Evolutionary conservation across 2,888 invertebrate genomes (phyloP).

Genomic region (Tinea semifulvella): DNA sequence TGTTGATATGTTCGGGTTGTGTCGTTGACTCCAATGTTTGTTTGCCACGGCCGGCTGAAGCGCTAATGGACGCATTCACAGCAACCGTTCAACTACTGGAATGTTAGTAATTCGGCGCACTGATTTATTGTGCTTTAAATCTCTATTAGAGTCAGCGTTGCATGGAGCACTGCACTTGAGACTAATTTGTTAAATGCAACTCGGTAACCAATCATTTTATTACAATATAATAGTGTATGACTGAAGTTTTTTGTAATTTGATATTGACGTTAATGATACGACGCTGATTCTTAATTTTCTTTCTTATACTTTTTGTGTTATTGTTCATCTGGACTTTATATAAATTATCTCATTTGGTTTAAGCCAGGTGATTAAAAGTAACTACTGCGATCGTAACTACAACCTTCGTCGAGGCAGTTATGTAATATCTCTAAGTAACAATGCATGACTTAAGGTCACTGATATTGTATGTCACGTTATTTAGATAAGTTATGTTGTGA

Average conservation of each 20-base stretch:
- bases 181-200: no score
- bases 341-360: no score
- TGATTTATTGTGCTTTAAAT: constrained; percentile 51
- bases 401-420: constrained; percentile 2
- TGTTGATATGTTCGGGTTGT: constrained; percentile 52
- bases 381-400: no score
- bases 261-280: no score
- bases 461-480: constrained; percentile 3
- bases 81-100: constrained; percentile 25
- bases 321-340: no score
- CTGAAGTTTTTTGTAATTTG: no score
- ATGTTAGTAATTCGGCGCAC: constrained; percentile 46
- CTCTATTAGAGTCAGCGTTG: constrained; percentile 21
- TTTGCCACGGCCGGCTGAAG: constrained; percentile 57
- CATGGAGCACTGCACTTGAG: background rate
- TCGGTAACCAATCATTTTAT: no score
- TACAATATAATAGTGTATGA: no score
- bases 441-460: constrained; percentile 5
- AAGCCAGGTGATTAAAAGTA: no score
- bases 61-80: constrained; percentile 24
- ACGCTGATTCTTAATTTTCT: no score
- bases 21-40: constrained; percentile 62
- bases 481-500: no score
- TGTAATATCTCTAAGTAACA: constrained; percentile 1
- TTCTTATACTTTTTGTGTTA: no score